Conservation (phyloP, 1,140 invertebrate genomes). For the Caerostris darwini region DNA sequence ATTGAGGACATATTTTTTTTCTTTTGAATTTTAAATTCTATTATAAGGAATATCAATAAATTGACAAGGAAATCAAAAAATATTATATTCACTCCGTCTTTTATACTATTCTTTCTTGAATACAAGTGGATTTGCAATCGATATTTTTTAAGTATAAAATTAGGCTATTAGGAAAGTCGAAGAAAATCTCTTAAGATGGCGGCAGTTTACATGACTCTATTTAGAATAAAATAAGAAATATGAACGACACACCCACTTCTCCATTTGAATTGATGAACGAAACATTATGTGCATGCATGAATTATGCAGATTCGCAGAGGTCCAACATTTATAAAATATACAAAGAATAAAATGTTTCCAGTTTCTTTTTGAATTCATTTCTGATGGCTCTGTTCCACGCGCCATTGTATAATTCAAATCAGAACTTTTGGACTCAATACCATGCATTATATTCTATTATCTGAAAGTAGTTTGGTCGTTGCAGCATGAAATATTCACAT, state of each 20-base stretch:
- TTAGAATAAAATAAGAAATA: background rate
- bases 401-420: constrained; percentile 60
- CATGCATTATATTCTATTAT: constrained; percentile 35
- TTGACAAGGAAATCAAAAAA: too few species aligned
- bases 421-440: constrained; percentile 17
- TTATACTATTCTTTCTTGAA: too few species aligned
- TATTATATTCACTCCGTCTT: too few species aligned
- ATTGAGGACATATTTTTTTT: too few species aligned
- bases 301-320: constrained; percentile 47
- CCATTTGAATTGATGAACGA: constrained; percentile 58
- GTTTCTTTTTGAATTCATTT: constrained; percentile 5
- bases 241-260: constrained; percentile 40
- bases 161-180: background rate
- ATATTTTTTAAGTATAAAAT: background rate
- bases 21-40: too few species aligned
- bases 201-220: background rate
- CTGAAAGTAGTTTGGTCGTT: constrained; percentile 41
- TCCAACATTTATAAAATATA: background rate
- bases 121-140: too few species aligned
- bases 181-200: background rate
- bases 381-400: constrained; percentile 52
- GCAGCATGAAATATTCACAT: constrained; percentile 49
- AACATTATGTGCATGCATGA: constrained; percentile 58
- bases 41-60: too few species aligned
- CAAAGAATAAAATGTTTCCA: constrained; percentile 24